phyloP scores from a whole-genome alignment of 2,888 invertebrate genomes.

The Mamestra brassicae region DNA sequence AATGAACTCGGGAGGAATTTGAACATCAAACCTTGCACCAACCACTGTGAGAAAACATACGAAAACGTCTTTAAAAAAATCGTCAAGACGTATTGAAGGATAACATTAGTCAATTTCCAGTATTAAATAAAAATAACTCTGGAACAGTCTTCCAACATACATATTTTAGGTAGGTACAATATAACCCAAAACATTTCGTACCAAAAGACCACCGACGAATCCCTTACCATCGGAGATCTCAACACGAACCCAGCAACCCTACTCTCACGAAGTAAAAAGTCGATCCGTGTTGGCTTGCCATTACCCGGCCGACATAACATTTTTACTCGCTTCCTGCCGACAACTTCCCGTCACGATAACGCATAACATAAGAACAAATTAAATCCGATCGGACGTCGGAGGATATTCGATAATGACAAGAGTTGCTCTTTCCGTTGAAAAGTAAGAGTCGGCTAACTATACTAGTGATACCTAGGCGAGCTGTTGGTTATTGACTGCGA shows the following conservation, averaged over 20 bases:
- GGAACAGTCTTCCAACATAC: not conserved
- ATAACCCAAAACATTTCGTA: not conserved
- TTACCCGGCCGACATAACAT: conserved; percentile 77
- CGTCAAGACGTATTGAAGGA: not conserved
- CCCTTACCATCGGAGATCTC: not conserved
- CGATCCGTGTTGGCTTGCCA: conserved; percentile 68
- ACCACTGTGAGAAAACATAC: not conserved
- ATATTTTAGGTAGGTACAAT: not conserved
- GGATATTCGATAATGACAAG: conserved; percentile 78
- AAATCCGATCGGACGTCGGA: conserved; percentile 77
- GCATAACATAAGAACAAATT: conserved; percentile 79
- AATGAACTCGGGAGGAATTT: conserved; percentile 10
- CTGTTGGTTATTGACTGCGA: conserved; percentile 10
- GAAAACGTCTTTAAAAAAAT: not conserved
- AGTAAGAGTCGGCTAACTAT: conserved; percentile 62
- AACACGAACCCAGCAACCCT: conserved; percentile 58
- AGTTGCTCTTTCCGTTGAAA: conserved; percentile 69
- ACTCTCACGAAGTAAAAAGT: conserved; percentile 60
- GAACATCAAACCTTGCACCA: conserved; percentile 15
- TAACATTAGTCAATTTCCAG: not conserved
- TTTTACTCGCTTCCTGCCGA: conserved; percentile 78
- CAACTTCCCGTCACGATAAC: conserved; percentile 80
- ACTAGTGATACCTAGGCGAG: conserved; percentile 11
- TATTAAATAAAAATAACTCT: not conserved
- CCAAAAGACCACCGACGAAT: not conserved